phyloP scores from a whole-genome alignment of 35 echinoderm and acorn worm genomes.

The Diadema setosum region DNA sequence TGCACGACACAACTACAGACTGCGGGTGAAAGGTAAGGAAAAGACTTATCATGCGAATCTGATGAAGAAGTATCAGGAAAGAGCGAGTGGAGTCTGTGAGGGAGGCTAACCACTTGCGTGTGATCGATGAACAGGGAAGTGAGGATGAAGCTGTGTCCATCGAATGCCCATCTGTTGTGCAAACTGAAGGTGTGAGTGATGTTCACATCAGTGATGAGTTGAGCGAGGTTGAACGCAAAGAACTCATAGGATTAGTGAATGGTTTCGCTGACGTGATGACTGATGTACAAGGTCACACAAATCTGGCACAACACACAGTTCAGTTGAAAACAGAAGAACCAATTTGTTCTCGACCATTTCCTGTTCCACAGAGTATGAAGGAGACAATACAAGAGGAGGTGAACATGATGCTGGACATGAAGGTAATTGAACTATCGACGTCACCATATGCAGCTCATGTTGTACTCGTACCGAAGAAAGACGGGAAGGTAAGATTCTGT shows the following conservation, averaged over 20 bases:
- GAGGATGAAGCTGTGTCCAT: background rate
- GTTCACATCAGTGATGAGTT: background rate
- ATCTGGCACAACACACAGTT: background rate
- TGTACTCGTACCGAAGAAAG: constrained; percentile 29
- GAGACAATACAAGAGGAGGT: constrained; percentile 39
- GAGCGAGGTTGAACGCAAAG: background rate
- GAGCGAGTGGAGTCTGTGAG: too few species aligned
- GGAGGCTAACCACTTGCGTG: too few species aligned
- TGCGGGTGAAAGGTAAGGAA: background rate
- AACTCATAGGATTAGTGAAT: background rate
- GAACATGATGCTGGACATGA: constrained; percentile 22
- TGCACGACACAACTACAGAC: background rate
- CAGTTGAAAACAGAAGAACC: background rate
- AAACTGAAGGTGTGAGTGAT: background rate
- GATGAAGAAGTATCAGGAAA: background rate
- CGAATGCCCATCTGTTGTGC: background rate
- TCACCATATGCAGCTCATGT: constrained; percentile 15
- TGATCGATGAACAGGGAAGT: constrained; percentile 2
- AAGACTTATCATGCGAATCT: background rate
- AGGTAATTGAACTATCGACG: constrained; percentile 31
- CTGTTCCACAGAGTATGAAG: constrained; percentile 19
- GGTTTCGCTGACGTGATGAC: background rate
- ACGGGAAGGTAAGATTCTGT: background rate
- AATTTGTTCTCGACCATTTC: constrained; percentile 30
- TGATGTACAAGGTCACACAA: constrained; percentile 2